Base-by-base conservation (phyloP, 2,113 vertebrate species). In the Meriones unguiculatus region DNA sequence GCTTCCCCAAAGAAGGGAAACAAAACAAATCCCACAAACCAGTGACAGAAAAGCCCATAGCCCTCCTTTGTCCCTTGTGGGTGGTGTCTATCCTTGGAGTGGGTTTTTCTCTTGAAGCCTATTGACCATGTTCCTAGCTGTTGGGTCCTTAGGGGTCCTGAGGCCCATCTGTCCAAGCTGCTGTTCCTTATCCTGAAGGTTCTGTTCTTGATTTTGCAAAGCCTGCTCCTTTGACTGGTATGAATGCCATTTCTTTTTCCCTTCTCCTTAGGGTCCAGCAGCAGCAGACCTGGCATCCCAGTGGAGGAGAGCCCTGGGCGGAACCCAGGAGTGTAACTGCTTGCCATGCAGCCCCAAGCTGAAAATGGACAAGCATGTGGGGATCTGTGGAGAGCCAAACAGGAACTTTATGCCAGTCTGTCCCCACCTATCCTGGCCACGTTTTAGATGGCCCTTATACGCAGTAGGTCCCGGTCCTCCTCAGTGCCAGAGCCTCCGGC, bases 391-490 rank as follows among this genome's bases (percentile, higher is more conserved):
- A 38, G 76, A 85, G 72, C 92, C 18, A 0, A 89, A 75, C 75
- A 64, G 87, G 38, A 70, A 87, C 87, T 96, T 95, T 70, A 6
- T 87, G 52, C 95, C 87, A 81, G 77, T 76, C 80, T 54, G 20
- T 41, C 91, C 93, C 89, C n/a, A 0, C 54, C 57, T 50, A 17
- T 73, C 64, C 62, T 18, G 97, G 97, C 95, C 98, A 96, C 93
- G 96, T 97, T 98, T 97, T 97, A 97, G 97, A 96, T 98, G 98
- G 98, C 93, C 93, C 38, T 85, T 77, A 13, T 4, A 57, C 41
- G 77, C 18, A 15, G 62, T 70, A 38, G 93, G 76, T 80, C 76
- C 86, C n/a, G 85, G 57, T 95, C 90, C 30, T n/a, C 77, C 85
- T 94, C 65, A 3, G 62, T 59, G 94, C 95, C 72, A 13, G 87